Conservation (phyloP, 1,140 invertebrate species). For the Orius laevigatus region DNA sequence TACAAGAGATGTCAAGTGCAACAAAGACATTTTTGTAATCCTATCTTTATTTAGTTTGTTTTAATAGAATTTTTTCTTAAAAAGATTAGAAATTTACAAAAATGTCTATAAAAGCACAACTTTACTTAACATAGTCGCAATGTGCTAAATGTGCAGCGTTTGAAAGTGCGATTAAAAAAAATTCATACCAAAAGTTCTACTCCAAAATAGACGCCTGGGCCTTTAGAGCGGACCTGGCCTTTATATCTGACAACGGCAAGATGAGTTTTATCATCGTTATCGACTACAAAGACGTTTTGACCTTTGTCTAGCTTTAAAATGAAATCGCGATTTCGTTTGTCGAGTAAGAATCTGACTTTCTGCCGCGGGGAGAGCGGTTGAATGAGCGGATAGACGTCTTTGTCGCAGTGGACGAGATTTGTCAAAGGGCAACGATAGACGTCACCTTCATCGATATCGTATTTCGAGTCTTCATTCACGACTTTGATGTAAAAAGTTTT, state of each 20-base stretch:
- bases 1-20: too few relatives aligned
- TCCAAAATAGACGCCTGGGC: conserved; percentile 22
- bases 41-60: too few relatives aligned
- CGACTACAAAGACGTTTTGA: conserved; percentile 12
- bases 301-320: conserved; percentile 15
- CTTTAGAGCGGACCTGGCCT: conserved; percentile 19
- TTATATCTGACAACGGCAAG: conserved; percentile 20
- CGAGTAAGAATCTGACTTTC: conserved; percentile 16
- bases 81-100: too few relatives aligned
- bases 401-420: conserved; percentile 16
- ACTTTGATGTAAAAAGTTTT: conserved; percentile 16
- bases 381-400: conserved; percentile 17
- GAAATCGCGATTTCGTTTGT: conserved; percentile 14
- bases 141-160: too few relatives aligned
- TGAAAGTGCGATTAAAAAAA: conserved; percentile 1
- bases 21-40: too few relatives aligned
- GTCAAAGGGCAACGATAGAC: conserved; percentile 16
- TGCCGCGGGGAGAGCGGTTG: conserved; percentile 16
- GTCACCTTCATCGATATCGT: conserved; percentile 17
- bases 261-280: conserved; percentile 6
- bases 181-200: conserved; percentile 22
- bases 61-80: too few relatives aligned
- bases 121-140: not conserved
- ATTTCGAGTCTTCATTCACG: conserved; percentile 12
- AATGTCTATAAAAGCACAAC: too few relatives aligned